Base-by-base conservation (phyloP, 2,888 invertebrate genomes). In the Megastigmus dorsalis region DNA sequence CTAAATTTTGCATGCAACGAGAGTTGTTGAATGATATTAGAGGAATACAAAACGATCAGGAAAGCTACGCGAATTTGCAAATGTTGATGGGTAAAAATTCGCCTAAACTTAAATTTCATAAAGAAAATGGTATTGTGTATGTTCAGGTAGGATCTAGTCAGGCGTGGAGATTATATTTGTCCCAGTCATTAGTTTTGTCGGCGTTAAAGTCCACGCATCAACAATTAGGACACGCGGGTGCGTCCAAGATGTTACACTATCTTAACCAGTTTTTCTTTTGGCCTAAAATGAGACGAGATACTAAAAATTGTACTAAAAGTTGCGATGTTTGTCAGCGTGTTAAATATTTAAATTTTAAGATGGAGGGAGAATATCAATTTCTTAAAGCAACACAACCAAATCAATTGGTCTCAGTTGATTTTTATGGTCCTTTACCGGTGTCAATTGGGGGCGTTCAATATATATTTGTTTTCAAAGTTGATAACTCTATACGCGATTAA, bases 321-420 rank as follows among this genome's bases (percentile, higher is more conserved):
- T 66, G 72, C 45, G 65, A 72, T 10, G 0, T 45, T 10, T 73
- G 67, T 43, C 72, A 73, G 18, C 10, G 67, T 0, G 30, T 52
- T 0, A 73, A 67, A 26, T 45, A 33, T 26, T 2, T 72, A 10
- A 72, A 57, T 38, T 38, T 30, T 18, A 36, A 36, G 18, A 72
- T 52, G 50, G 66, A 72, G 20, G 66, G 59, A 3, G 9, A 1
- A 6, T 72, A 65, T 38, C 36, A 65, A n/a, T 65, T 65, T 20
- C 2, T 72, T 18, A 6, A 50, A 20, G 57, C 50, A 1, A 48
- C 23, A 0, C 3, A 9, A 15, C 57, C 50, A 1, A 59, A 57
- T 28, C 43, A 65, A n/a, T 6, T 72, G 0, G 20, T 59, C 0
- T 23, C 48, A 1, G 65, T 65, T 0, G 71, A 72, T 57, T 72